Conservation (phyloP, 2,113 vertebrate genomes). For the Puma concolor region DNA sequence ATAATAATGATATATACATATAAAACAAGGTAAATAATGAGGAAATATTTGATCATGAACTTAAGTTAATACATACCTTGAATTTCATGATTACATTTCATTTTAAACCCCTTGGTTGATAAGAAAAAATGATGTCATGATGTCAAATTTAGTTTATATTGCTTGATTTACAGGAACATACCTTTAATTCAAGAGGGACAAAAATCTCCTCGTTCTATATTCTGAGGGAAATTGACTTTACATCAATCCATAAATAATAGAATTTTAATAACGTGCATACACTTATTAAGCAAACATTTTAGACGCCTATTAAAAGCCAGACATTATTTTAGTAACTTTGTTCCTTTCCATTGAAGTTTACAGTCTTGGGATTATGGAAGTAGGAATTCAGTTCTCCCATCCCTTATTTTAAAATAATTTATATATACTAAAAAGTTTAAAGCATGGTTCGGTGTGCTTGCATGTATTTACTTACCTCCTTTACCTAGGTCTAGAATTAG, state of each 20-base stretch:
- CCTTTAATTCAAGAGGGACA: not conserved
- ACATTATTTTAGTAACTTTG: not conserved
- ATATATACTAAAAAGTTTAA: not conserved
- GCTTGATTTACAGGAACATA: not conserved
- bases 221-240: not conserved
- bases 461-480: not conserved
- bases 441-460: not conserved
- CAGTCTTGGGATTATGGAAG: not conserved
- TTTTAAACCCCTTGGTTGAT: not conserved
- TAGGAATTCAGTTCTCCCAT: not conserved
- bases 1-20: not conserved
- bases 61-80: not conserved
- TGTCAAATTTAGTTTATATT: not conserved
- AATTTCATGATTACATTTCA: not conserved
- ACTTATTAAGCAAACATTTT: not conserved
- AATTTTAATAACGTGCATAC: not conserved
- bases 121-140: not conserved
- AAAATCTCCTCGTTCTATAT: not conserved
- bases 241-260: not conserved
- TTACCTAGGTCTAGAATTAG: not conserved
- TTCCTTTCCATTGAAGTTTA: not conserved
- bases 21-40: not conserved
- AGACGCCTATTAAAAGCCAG: not conserved
- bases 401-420: not conserved
- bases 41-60: not conserved